Conservation (phyloP, 2,888 invertebrate genomes). For the Timema cristinae region DNA sequence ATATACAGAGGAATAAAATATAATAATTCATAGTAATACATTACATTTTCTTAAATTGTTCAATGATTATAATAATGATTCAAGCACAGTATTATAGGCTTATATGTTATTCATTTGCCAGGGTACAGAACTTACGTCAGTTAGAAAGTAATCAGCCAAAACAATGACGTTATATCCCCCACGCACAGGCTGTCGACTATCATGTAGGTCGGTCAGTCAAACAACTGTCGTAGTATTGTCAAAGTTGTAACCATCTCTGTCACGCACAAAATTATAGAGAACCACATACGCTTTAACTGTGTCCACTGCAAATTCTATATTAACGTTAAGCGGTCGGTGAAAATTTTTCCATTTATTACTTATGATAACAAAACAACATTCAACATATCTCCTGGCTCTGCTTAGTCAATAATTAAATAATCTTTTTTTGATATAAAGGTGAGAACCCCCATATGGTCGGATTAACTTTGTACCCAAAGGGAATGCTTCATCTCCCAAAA, state of each 20-base stretch:
- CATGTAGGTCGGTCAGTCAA: constrained; percentile 30
- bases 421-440: constrained; percentile 24
- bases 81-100: neutral
- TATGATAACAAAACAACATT: constrained; percentile 38
- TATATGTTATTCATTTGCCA: constrained; percentile 31
- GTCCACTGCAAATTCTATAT: constrained; percentile 32
- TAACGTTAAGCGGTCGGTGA: constrained; percentile 35
- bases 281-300: constrained; percentile 35
- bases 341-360: constrained; percentile 39
- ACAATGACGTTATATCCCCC: constrained; percentile 28
- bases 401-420: constrained; percentile 32
- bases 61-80: neutral
- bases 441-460: constrained; percentile 18
- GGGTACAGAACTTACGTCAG: constrained; percentile 25
- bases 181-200: constrained; percentile 11
- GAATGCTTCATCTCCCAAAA: constrained; percentile 26
- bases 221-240: constrained; percentile 32
- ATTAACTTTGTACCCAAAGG: constrained; percentile 19
- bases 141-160: constrained; percentile 28
- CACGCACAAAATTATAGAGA: constrained; percentile 30
- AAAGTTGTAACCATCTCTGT: constrained; percentile 26
- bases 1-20: too few relatives aligned
- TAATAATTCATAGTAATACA: too few relatives aligned
- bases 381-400: constrained; percentile 36
- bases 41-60: too few relatives aligned